phyloP scores from a whole-genome alignment of 1,140 invertebrate genomes.

The Drosophila ambigua region DNA sequence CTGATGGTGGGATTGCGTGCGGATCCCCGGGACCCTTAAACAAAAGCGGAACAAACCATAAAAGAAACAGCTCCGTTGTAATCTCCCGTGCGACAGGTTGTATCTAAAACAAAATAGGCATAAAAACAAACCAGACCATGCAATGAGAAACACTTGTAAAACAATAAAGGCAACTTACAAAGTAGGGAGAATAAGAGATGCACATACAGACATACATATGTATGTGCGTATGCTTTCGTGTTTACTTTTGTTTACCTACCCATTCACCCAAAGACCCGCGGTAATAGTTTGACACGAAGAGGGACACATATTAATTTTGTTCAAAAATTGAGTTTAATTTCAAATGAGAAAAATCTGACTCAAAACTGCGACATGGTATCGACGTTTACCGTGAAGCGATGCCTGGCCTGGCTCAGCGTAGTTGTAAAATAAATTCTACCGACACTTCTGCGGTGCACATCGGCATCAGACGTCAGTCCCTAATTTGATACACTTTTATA shows the following conservation, averaged over 20 bases:
- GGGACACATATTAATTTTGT: too few species aligned
- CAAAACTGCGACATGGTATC: too few species aligned
- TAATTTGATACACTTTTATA: slow-evolving; percentile 81
- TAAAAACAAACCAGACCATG: slow-evolving; percentile 25
- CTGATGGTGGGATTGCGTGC: slow-evolving; percentile 26
- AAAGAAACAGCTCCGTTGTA: slow-evolving; percentile 39
- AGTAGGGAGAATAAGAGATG: not conserved
- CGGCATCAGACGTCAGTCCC: slow-evolving; percentile 66
- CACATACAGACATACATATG: slow-evolving; percentile 1
- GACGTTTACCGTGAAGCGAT: too few species aligned
- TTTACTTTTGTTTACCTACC: not conserved
- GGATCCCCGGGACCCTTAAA: slow-evolving; percentile 35
- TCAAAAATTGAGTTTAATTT: too few species aligned
- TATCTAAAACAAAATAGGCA: slow-evolving; percentile 58
- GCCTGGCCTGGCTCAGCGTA: slow-evolving; percentile 11
- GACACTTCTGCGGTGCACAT: slow-evolving; percentile 38
- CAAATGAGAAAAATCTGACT: not conserved
- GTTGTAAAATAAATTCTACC: slow-evolving; percentile 21
- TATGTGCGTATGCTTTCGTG: not conserved
- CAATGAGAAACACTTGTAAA: slow-evolving; percentile 46
- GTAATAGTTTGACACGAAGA: too few species aligned
- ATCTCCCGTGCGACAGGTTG: slow-evolving; percentile 56
- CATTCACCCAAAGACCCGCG: too few species aligned
- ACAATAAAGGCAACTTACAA: slow-evolving; percentile 13
- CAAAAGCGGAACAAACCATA: slow-evolving; percentile 57